Evolutionary conservation across 2,888 invertebrate genomes (phyloP), one percentile per base, ranked within the genome.

Genomic region (Dysmachus trigonus): DNA sequence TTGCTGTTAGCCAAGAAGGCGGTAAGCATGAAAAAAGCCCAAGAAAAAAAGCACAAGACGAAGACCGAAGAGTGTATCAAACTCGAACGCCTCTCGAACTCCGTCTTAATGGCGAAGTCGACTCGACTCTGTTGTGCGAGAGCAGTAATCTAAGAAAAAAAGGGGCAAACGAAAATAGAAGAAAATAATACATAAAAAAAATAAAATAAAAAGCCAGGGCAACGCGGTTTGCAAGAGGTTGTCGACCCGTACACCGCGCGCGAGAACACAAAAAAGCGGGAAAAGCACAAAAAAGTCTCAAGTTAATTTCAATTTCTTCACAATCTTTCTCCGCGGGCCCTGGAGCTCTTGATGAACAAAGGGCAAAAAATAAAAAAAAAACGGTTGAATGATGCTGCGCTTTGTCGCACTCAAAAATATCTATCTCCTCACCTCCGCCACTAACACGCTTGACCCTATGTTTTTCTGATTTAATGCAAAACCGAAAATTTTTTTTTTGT

Each of bases 251-350:
- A n/a, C n/a, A 41, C 38, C 38, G 13, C n/a, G 47, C 22, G 5
- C 53, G 10, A 33, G 27, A 33, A 53, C 6, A 81, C 62, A 77
- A 81, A 81, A 33, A 81, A 31, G 31, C 30, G 33, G 53, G 33
- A 81, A 81, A 81, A 62, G 47, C 31, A 27, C 30, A 47, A 47
- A 81, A 53, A 81, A 33, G 31, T 8, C 5, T 31, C 30, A 18
- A n/a, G 33, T 81, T 81, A 81, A 81, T 81, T 81, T 81, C 81
- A 81, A 81, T 81, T 53, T 81, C 53, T 81, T 81, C 53, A 62
- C 62, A 81, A 81, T 81, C 81, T 81, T 47, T 62, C 22, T 53
- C 53, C 35, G 30, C 4, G n/a, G 73, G n/a, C n/a, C 73, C 33
- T 13, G 35, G 33, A 73, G 13, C 31, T 73, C 62, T 38, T 33